These are phyloP conservation scores for Lottia scabra DNA, from an alignment of 2,888 invertebrate species.

Conservation along the genomic window DNA sequence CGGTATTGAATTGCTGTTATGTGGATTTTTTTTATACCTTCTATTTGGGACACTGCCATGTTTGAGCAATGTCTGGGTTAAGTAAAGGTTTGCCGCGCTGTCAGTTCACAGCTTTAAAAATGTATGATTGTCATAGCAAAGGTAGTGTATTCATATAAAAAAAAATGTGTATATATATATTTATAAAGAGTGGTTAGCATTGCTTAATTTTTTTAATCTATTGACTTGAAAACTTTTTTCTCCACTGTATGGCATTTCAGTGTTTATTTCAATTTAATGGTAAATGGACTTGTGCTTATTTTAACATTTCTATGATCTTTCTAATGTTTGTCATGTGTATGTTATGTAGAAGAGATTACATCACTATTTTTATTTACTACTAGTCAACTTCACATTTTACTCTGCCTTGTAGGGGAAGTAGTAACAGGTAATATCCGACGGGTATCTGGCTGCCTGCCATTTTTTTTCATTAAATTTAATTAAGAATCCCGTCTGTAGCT, in stretches of 20 bases:
- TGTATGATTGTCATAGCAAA: neutral
- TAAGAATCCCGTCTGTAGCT: neutral
- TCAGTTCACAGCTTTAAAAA: neutral
- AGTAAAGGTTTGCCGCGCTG: neutral
- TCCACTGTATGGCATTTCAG: slow-evolving; percentile 4
- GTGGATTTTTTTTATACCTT: neutral
- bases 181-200: neutral
- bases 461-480: neutral
- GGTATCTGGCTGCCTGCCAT: slow-evolving; percentile 7
- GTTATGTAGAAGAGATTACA: slow-evolving; percentile 4
- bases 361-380: slow-evolving; percentile 6
- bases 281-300: slow-evolving; percentile 6
- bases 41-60: slow-evolving; percentile 5
- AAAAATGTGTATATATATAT: neutral
- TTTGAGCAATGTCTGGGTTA: slow-evolving; percentile 2
- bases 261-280: neutral
- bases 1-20: neutral
- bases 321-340: slow-evolving; percentile 7
- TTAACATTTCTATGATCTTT: slow-evolving; percentile 6
- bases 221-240: slow-evolving; percentile 5
- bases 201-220: neutral
- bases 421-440: slow-evolving; percentile 2
- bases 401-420: slow-evolving; percentile 7
- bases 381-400: slow-evolving; percentile 5
- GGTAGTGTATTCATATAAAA: neutral